Evolutionary conservation across 2,113 vertebrate genomes (phyloP).

Genomic region (Myocastor coypus): DNA sequence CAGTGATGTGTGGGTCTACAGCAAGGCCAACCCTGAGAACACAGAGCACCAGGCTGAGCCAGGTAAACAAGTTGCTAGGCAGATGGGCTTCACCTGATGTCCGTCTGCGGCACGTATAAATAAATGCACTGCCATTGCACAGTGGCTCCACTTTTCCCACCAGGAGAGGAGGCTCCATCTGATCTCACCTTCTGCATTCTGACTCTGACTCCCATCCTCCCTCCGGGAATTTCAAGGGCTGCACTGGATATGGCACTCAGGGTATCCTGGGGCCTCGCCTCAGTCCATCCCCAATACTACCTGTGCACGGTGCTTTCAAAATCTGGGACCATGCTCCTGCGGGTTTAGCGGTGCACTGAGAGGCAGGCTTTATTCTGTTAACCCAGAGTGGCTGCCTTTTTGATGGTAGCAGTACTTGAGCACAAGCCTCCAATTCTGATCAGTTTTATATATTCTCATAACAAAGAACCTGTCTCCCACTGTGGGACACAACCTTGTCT

Average conservation of each 20-base stretch:
- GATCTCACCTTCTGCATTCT: no score
- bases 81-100: no score
- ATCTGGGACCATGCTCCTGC: neutral
- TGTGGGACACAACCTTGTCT: neutral
- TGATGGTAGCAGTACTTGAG: neutral
- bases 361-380: neutral
- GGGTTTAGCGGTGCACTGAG: neutral
- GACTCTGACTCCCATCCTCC: no score
- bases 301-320: neutral
- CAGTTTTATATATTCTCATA: neutral
- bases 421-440: neutral
- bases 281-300: neutral
- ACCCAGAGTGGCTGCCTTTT: neutral
- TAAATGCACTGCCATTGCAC: no score
- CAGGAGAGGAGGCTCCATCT: no score
- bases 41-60: no score
- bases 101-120: no score
- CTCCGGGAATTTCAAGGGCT: no score
- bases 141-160: no score
- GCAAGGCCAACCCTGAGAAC: no score
- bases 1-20: no score
- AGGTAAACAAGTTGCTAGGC: no score
- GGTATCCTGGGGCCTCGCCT: neutral
- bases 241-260: neutral
- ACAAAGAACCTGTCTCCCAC: neutral